Conservation (phyloP, 2,888 invertebrate genomes). For the Apamea anceps region DNA sequence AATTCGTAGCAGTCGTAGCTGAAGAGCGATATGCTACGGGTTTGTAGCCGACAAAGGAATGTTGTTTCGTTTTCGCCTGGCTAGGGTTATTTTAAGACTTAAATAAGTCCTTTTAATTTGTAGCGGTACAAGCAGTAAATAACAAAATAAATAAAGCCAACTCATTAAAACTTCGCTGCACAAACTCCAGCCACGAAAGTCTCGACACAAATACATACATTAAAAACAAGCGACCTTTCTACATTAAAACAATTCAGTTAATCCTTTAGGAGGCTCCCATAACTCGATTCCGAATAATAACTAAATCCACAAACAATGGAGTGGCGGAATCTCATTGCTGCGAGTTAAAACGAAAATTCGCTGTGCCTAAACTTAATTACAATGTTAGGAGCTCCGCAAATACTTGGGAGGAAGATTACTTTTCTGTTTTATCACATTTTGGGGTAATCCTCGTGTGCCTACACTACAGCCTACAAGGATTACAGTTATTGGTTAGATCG, state of each 20-base stretch:
- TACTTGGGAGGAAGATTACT: slow-evolving; percentile 68
- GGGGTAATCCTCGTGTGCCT: slow-evolving; percentile 55
- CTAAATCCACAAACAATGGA: slow-evolving; percentile 77
- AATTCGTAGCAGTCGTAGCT: slow-evolving; percentile 36
- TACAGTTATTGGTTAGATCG: slow-evolving; percentile 49
- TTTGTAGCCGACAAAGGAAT: slow-evolving; percentile 37
- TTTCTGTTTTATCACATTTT: slow-evolving; percentile 70
- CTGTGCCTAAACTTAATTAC: slow-evolving; percentile 76
- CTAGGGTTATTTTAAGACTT: slow-evolving; percentile 30
- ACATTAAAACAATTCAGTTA: slow-evolving; percentile 69
- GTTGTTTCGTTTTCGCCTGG: slow-evolving; percentile 12
- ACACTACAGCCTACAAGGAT: slow-evolving; percentile 29
- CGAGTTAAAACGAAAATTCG: slow-evolving; percentile 76
- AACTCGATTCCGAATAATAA: slow-evolving; percentile 76
- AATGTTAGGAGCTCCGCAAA: slow-evolving; percentile 63
- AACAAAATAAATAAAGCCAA: slow-evolving; percentile 51
- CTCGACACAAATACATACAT: slow-evolving; percentile 64
- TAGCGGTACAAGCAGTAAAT: slow-evolving; percentile 31
- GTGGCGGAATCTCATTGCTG: slow-evolving; percentile 69
- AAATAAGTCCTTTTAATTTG: slow-evolving; percentile 39
- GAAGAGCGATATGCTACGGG: slow-evolving; percentile 17
- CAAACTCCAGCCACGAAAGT: slow-evolving; percentile 42
- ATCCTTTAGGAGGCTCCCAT: slow-evolving; percentile 66
- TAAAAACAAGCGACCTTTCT: slow-evolving; percentile 66
- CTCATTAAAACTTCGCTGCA: slow-evolving; percentile 58